Conservation (phyloP, 2,888 invertebrate species). For the Ditula angustiorana region DNA sequence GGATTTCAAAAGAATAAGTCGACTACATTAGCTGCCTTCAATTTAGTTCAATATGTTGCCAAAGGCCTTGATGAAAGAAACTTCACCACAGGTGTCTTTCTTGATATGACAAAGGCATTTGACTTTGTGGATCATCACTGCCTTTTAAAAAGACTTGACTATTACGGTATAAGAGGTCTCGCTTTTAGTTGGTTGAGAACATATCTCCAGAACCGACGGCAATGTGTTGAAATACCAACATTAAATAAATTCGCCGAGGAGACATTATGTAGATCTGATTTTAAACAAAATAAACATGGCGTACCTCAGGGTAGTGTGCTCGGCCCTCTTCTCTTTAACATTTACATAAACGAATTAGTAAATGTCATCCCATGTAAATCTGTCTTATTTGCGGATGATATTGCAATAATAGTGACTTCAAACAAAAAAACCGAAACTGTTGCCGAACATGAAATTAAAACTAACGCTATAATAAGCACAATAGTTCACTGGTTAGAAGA, state of each 20-base stretch:
- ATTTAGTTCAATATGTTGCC: background rate
- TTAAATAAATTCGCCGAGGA: background rate
- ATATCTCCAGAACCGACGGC: background rate
- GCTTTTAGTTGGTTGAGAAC: background rate
- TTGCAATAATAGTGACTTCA: no score
- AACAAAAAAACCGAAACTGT: no score
- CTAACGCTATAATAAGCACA: no score
- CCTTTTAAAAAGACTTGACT: background rate
- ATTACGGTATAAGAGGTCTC: background rate
- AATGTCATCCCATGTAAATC: slow-evolving; percentile 2
- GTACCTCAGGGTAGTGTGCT: slow-evolving; percentile 24
- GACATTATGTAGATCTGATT: background rate
- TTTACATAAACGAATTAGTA: slow-evolving; percentile 27
- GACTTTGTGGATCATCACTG: background rate
- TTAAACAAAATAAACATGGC: background rate
- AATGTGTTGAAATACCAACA: background rate
- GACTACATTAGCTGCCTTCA: slow-evolving; percentile 18
- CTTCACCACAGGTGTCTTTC: background rate
- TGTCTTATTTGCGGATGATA: slow-evolving; percentile 29
- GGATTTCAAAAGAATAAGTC: slow-evolving; percentile 18
- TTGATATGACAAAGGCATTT: background rate
- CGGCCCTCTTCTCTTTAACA: slow-evolving; percentile 14
- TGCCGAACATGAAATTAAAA: no score
- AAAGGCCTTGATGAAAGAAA: background rate
- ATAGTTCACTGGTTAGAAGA: no score